A percentile compares a stretch with the other conserved stretches of the same genome.
Evolutionary conservation across 2,797 vertebrate genomes (phyloP).

Genomic region (Malacoctenus gilli): DNA sequence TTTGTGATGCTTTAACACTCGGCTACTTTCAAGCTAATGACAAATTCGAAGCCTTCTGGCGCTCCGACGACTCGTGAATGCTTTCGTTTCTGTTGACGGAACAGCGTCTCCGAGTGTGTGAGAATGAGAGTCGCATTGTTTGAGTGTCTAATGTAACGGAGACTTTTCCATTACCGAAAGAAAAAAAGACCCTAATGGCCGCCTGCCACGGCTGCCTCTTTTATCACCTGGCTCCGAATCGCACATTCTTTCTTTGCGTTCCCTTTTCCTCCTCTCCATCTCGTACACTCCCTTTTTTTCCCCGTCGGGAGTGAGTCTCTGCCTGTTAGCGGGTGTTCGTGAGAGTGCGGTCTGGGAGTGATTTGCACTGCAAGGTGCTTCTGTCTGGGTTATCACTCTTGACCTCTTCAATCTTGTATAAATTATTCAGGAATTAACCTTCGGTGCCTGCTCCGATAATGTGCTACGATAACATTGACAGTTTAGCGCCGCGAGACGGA

Average conservation of each 20-base stretch:
- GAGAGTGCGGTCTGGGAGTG: slow-evolving; percentile 23
- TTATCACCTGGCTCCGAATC: slow-evolving; percentile 63
- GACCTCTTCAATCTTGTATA: slow-evolving; percentile 52
- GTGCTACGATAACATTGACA: slow-evolving; percentile 46
- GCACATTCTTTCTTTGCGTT: slow-evolving; percentile 57
- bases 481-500: slow-evolving; percentile 34
- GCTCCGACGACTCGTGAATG: slow-evolving; percentile 17
- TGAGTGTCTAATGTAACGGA: slow-evolving; percentile 57
- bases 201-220: slow-evolving; percentile 44
- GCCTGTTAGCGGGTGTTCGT: slow-evolving; percentile 9
- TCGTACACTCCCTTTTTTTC: slow-evolving; percentile 34
- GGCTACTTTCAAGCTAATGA: neutral
- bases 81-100: slow-evolving; percentile 5
- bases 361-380: slow-evolving; percentile 41
- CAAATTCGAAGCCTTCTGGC: neutral
- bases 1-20: slow-evolving; percentile 14
- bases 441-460: slow-evolving; percentile 32
- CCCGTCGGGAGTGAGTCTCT: slow-evolving; percentile 16
- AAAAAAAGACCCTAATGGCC: slow-evolving; percentile 45
- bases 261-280: slow-evolving; percentile 40
- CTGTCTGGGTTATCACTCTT: slow-evolving; percentile 39
- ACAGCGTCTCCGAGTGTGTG: slow-evolving; percentile 7
- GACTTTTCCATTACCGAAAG: slow-evolving; percentile 48
- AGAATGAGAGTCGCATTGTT: slow-evolving; percentile 57
- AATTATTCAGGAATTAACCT: slow-evolving; percentile 57